Percentiles rank a stretch among this genome's conserved stretches.
Conservation (phyloP, 2,797 vertebrate genomes). For the Scomberomorus guttatus region DNA sequence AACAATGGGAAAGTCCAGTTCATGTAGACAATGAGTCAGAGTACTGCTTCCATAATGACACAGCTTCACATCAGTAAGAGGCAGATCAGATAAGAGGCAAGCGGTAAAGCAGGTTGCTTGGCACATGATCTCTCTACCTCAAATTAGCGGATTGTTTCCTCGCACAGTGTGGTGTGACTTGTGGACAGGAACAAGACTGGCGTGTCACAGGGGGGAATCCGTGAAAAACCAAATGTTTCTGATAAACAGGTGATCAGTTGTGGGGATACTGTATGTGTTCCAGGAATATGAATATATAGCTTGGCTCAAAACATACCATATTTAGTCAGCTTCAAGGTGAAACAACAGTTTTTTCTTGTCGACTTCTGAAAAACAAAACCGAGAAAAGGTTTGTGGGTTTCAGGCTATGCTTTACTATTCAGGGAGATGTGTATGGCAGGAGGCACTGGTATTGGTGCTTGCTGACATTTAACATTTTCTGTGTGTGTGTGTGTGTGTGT, state of each 20-base stretch:
- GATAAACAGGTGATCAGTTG: conserved; percentile 48
- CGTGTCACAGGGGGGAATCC: conserved; percentile 30
- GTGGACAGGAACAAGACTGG: conserved; percentile 20
- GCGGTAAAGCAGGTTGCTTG: conserved; percentile 13
- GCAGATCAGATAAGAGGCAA: conserved; percentile 39
- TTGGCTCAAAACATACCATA: conserved; percentile 27
- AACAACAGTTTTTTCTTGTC: conserved; percentile 45
- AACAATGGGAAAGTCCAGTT: conserved; percentile 39
- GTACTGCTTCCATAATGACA: conserved; percentile 47
- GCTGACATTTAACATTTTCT: conserved; percentile 71
- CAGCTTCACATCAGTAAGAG: conserved; percentile 16
- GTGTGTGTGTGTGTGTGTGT: conserved; percentile 36
- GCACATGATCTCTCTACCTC: conserved; percentile 43
- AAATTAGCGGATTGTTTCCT: conserved; percentile 46
- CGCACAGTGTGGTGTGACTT: neutral
- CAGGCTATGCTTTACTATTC: conserved; percentile 74
- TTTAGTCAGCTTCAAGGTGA: conserved; percentile 48
- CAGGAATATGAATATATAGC: conserved; percentile 43
- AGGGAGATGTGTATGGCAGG: conserved; percentile 59
- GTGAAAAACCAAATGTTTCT: conserved; percentile 44
- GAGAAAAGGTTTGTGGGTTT: conserved; percentile 94
- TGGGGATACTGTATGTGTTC: conserved; percentile 29
- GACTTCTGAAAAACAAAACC: conserved; percentile 93
- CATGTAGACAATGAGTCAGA: conserved; percentile 1
- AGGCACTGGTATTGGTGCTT: conserved; percentile 43